Percentiles rank a stretch among this genome's conserved stretches.
These are phyloP conservation scores for Elegia similella DNA, from an alignment of 2,888 invertebrate genomes.

Conservation along the genomic window DNA sequence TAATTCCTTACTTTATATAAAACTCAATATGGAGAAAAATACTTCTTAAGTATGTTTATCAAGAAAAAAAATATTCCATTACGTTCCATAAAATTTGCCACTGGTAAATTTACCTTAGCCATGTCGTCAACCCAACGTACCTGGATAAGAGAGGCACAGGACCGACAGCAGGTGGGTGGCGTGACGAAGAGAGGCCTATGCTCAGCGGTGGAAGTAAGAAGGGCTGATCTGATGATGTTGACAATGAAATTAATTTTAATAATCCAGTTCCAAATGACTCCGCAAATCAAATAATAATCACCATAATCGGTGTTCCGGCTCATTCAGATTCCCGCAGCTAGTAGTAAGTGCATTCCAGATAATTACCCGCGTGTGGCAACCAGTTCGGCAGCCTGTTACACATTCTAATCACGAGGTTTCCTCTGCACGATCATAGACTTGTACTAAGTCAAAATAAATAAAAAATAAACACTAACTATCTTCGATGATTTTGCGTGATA, in stretches of 20 bases:
- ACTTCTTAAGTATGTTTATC: too few relatives aligned
- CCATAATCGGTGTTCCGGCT: constrained; percentile 5
- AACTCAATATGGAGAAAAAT: too few relatives aligned
- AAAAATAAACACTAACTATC: too few relatives aligned
- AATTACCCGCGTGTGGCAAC: constrained; percentile 5
- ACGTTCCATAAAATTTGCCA: not conserved
- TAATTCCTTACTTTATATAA: too few relatives aligned
- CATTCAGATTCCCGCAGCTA: not conserved
- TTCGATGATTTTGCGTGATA: too few relatives aligned
- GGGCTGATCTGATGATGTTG: too few relatives aligned
- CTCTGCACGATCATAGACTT: not conserved
- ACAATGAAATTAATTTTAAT: too few relatives aligned
- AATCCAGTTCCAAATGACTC: not conserved
- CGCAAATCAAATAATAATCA: constrained; percentile 12
- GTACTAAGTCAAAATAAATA: not conserved
- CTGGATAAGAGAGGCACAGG: too few relatives aligned
- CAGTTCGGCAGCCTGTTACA: constrained; percentile 1
- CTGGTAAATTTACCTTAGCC: not conserved
- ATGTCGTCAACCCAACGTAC: too few relatives aligned
- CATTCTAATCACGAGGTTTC: constrained; percentile 10
- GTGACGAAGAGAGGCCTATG: too few relatives aligned
- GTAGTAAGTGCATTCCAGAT: constrained; percentile 14
- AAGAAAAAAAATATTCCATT: not conserved
- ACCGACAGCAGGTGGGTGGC: too few relatives aligned
- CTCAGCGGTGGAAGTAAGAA: too few relatives aligned